Conservation (phyloP, 2,797 vertebrate genomes). For the Syndactyla subalaris region DNA sequence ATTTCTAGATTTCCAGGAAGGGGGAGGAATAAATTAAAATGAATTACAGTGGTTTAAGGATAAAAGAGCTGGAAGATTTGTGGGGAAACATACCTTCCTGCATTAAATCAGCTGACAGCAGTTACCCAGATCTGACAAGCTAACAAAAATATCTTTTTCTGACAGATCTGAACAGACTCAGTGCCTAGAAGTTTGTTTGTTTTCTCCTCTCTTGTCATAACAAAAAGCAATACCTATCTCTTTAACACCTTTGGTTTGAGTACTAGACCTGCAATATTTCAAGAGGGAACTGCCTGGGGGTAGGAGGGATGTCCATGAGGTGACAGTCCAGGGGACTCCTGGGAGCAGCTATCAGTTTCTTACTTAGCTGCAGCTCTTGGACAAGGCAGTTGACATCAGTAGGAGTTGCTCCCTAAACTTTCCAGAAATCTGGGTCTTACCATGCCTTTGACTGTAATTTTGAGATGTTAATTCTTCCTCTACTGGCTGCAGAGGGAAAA, state of each 20-base stretch:
- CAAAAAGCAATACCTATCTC: neutral
- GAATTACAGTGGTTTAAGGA: neutral
- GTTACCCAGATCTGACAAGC: neutral
- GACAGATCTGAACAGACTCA: neutral
- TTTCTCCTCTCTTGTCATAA: neutral
- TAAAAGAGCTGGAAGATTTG: neutral
- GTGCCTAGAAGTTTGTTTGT: neutral
- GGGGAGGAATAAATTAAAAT: constrained; percentile 2
- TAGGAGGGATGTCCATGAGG: neutral
- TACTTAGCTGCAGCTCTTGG: neutral
- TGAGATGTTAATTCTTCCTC: neutral
- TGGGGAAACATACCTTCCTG: neutral
- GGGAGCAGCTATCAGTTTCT: neutral
- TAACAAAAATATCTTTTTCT: neutral
- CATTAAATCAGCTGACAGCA: neutral
- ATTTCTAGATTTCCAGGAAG: constrained; percentile 9
- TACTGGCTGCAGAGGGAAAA: neutral
- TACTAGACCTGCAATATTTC: neutral
- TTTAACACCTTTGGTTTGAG: neutral
- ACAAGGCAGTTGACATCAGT: neutral
- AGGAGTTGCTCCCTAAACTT: neutral
- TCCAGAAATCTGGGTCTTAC: neutral
- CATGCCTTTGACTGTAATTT: neutral
- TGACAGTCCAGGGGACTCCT: neutral
- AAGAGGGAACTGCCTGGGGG: neutral